Evolutionary conservation across 2,113 vertebrate genomes (phyloP), one percentile per base, ranked within the genome.

Genomic region (Coregonus clupeaformis): DNA sequence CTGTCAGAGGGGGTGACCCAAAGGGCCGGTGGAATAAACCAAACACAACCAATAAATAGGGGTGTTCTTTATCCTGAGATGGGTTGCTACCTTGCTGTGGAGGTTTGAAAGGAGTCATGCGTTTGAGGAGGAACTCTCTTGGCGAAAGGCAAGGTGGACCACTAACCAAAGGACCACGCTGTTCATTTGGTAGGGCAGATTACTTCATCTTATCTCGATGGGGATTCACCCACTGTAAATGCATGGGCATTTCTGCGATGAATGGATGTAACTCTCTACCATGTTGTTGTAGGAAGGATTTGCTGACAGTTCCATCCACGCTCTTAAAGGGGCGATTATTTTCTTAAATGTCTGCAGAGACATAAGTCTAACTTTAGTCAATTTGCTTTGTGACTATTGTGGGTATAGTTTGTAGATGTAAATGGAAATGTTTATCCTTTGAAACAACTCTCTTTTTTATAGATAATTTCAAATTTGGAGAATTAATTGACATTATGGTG

Each of bases 1-100:
- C 72, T 65, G 72, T 65, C 70, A 52, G 77, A 66, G 63, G 77
- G 72, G 60, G 49, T 69, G 45, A 52, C 25, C 69, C 27, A 52
- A 45, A 29, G 60, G 62, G 68, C 62, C 72, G 29, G 30, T 18
- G 75, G 75, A 32, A 64, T 20, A 47, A 65, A 76, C 75, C 75
- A 76, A 65, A 27, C 45, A 22, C 42, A 12, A 27, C 47, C 49
- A 71, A 13, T 7, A 29, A 62, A 60, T 59, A 32, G 72, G 72
- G 72, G 77, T 45, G 72, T n/a, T 20, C 42, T 6, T 16, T 12
- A 45, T 47, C 22, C 5, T 22, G 24, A 9, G 66, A 12, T 52
- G 2, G 47, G 71, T 73, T 27, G 0, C 42, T 76, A 68, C 66
- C 65, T 55, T 30, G 3, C 24, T 57, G 67, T 70, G 32, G 62